Percentiles rank a stretch among this genome's conserved stretches.
These are phyloP conservation scores for Theonella swinhoei DNA, from an alignment of 37 sponge, comb jelly and placozoan genomes.

Conservation along the genomic window DNA sequence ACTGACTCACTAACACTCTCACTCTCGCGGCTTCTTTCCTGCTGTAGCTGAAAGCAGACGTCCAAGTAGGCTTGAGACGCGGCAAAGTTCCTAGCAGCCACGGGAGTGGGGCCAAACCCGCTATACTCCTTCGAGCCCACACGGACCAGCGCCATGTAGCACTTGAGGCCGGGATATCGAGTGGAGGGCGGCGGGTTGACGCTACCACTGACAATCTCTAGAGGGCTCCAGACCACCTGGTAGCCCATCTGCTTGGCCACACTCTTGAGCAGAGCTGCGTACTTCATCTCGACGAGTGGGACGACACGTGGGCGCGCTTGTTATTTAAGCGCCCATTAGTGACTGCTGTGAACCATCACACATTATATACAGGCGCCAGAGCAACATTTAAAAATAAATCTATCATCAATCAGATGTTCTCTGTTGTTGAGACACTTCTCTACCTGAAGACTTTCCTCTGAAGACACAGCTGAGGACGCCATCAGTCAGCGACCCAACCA, in stretches of 20 bases:
- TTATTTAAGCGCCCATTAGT: background rate
- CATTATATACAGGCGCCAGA: too few species aligned
- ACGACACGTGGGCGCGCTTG: conserved; percentile 8
- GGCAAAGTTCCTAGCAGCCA: conserved; percentile 14
- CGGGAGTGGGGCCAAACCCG: conserved; percentile 53
- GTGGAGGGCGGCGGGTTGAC: conserved; percentile 45
- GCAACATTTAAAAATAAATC: too few species aligned
- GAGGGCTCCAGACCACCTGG: background rate
- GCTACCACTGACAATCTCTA: conserved; percentile 37
- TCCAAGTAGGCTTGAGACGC: conserved; percentile 33
- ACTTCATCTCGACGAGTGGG: background rate
- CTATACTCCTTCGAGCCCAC: background rate
- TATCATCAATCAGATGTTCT: too few species aligned
- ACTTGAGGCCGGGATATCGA: conserved; percentile 22
- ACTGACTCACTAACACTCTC: too few species aligned
- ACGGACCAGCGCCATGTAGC: conserved; percentile 29
- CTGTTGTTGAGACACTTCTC: too few species aligned
- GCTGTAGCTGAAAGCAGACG: too few species aligned
- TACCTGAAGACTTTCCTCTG: too few species aligned
- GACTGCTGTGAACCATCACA: too few species aligned
- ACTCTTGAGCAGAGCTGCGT: background rate
- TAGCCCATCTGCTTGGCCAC: background rate
- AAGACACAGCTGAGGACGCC: conserved; percentile 25
- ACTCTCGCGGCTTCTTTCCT: too few species aligned
- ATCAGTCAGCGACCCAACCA: conserved; percentile 75